Evolutionary conservation across 2,888 invertebrate species (phyloP).

Genomic region (Ferdinandea cuprea): DNA sequence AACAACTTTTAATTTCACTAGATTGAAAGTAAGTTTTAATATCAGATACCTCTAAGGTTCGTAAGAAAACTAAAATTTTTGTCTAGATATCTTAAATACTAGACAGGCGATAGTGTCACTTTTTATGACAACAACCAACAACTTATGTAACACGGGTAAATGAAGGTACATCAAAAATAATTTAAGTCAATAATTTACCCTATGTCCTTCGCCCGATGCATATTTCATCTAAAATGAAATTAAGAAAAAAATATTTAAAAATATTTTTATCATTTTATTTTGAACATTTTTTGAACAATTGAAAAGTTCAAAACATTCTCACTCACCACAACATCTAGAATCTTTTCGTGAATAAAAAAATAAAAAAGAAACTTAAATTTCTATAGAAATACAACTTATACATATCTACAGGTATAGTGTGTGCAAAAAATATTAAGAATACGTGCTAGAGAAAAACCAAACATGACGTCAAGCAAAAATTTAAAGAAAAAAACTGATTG

Average conservation of each 20-base stretch:
- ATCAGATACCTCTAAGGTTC: no score
- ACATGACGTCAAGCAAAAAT: conserved; percentile 53
- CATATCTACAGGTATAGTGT: conserved; percentile 3
- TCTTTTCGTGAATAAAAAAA: conserved; percentile 18
- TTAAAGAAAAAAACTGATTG: not conserved
- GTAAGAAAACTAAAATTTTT: no score
- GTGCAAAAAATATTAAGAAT: conserved; percentile 1
- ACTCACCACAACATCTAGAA: conserved; percentile 59
- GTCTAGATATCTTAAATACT: no score
- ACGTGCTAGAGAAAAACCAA: conserved; percentile 18
- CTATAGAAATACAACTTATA: conserved; percentile 1
- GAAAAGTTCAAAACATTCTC: conserved; percentile 31
- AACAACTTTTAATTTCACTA: no score
- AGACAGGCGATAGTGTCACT: no score
- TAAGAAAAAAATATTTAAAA: conserved; percentile 69
- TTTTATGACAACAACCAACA: no score
- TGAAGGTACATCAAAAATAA: not conserved
- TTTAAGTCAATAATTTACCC: conserved; percentile 63
- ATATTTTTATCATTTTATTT: conserved; percentile 20
- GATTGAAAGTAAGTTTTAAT: no score
- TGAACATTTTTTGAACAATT: conserved; percentile 12
- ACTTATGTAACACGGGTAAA: not conserved
- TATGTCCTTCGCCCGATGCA: conserved; percentile 68
- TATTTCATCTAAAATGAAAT: conserved; percentile 80
- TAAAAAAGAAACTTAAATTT: conserved; percentile 9